Conservation (phyloP, 1,140 invertebrate species). For the Battus philenor region DNA sequence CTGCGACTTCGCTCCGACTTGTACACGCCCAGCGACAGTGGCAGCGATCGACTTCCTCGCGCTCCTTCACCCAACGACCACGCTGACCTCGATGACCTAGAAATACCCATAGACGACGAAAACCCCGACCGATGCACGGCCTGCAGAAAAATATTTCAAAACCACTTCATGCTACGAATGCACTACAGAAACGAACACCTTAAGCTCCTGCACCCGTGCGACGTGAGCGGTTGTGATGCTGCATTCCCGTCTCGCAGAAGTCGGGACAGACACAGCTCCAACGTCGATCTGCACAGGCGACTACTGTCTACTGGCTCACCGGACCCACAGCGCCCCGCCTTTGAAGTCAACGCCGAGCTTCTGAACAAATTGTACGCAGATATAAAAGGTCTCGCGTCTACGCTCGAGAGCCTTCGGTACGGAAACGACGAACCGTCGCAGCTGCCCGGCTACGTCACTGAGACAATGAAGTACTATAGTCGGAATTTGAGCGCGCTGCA, state of each 20-base stretch:
- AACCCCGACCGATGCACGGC: slow-evolving; percentile 90
- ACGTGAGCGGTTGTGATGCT: slow-evolving; percentile 93
- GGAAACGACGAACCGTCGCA: slow-evolving; percentile 61
- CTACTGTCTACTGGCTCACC: slow-evolving; percentile 84
- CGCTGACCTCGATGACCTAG: slow-evolving; percentile 79
- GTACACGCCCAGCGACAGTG: slow-evolving; percentile 70
- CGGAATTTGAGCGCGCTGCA: slow-evolving; percentile 58
- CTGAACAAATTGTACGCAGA: slow-evolving; percentile 89
- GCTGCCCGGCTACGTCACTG: slow-evolving; percentile 64
- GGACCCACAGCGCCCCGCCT: slow-evolving; percentile 78
- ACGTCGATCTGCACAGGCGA: slow-evolving; percentile 91
- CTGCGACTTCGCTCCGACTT: slow-evolving; percentile 68
- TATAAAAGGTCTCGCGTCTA: slow-evolving; percentile 73
- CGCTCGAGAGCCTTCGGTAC: slow-evolving; percentile 67
- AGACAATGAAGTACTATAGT: slow-evolving; percentile 74
- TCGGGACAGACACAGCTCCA: slow-evolving; percentile 93
- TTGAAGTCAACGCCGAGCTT: slow-evolving; percentile 86
- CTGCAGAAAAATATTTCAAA: slow-evolving; percentile 95
- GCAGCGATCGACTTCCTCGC: slow-evolving; percentile 67
- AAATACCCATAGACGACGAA: slow-evolving; percentile 86
- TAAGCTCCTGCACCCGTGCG: slow-evolving; percentile 94
- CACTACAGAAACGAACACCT: slow-evolving; percentile 96
- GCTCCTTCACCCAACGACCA: slow-evolving; percentile 76
- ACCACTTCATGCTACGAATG: slow-evolving; percentile 93
- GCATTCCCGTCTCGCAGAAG: slow-evolving; percentile 94